These are phyloP conservation scores for Procambarus virginalis DNA, from an alignment of 1,140 invertebrate genomes.

Conservation along the genomic window DNA sequence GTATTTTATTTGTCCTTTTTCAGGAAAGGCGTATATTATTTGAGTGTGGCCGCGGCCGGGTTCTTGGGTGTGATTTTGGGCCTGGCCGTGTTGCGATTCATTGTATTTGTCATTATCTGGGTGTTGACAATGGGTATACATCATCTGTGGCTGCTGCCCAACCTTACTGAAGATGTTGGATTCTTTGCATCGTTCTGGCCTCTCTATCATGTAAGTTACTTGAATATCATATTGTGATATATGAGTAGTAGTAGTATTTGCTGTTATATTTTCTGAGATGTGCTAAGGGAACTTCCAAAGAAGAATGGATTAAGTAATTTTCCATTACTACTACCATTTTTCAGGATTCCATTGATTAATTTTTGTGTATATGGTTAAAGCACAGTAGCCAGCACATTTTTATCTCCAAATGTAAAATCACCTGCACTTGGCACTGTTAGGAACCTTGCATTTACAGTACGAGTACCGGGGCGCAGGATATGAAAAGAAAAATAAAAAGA, in stretches of 20 bases:
- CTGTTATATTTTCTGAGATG: not conserved
- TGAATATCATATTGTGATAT: not conserved
- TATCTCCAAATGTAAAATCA: not conserved
- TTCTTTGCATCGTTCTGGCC: constrained; percentile 99
- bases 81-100: constrained; percentile 89
- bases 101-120: constrained; percentile 96
- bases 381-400: not conserved
- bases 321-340: not conserved
- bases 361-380: not conserved
- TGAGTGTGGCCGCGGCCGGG: constrained; percentile 93
- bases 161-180: constrained; percentile 98
- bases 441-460: constrained; percentile 78
- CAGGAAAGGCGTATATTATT: constrained; percentile 95
- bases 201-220: constrained; percentile 86
- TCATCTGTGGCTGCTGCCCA: constrained; percentile 97
- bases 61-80: constrained; percentile 95
- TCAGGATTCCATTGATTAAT: not conserved
- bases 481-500: constrained; percentile 75
- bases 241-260: not conserved
- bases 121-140: constrained; percentile 89
- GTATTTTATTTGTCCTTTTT: constrained; percentile 11
- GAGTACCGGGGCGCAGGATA: constrained; percentile 81
- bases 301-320: not conserved
- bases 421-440: constrained; percentile 37
- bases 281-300: not conserved